Conservation (phyloP, 2,113 vertebrate species). For the Cranoglanis bouderius region DNA sequence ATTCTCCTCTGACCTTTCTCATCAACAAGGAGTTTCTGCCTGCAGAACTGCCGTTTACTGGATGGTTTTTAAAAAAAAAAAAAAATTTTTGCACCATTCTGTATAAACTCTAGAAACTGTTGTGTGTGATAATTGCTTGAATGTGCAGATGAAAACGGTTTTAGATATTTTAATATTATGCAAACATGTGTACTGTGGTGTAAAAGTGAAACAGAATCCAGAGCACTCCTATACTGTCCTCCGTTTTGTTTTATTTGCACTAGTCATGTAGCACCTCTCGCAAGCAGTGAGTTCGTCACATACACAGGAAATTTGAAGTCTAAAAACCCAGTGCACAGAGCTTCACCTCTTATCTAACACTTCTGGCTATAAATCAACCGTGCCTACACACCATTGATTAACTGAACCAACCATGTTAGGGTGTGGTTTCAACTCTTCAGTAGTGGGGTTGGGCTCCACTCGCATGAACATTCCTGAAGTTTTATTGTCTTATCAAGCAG, state of each 20-base stretch:
- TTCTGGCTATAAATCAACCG: background rate
- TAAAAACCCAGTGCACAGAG: background rate
- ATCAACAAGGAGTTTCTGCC: background rate
- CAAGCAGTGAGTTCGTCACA: background rate
- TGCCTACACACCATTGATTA: background rate
- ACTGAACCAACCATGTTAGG: background rate
- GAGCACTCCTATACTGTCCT: background rate
- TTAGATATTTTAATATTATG: background rate
- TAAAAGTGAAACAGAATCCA: background rate
- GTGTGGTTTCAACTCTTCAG: background rate
- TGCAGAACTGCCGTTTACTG: background rate
- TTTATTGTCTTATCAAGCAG: slow-evolving; percentile 28
- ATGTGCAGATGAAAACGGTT: background rate
- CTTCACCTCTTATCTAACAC: background rate
- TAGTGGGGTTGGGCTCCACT: background rate
- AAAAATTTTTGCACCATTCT: background rate
- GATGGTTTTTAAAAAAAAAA: no score
- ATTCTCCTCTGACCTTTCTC: background rate
- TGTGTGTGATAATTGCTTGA: background rate
- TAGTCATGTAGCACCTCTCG: background rate
- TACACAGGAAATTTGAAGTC: background rate
- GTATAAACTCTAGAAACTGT: background rate
- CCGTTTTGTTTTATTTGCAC: background rate
- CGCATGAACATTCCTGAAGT: background rate
- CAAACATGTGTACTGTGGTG: background rate